Evolutionary conservation across 2,113 vertebrate species (phyloP).

Genomic region (Corythoichthys haematopterus): DNA sequence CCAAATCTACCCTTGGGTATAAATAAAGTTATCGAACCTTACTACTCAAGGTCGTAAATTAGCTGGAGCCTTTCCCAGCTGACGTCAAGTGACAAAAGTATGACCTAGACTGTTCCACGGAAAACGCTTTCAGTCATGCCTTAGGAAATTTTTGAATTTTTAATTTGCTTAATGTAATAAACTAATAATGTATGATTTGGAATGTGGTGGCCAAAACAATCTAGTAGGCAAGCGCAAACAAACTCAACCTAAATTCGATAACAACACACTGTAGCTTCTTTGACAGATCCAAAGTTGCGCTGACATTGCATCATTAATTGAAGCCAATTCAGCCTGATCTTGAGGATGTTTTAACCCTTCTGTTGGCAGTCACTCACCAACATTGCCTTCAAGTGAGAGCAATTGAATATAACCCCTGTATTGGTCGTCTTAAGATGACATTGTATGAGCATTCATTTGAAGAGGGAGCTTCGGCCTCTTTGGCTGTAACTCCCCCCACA

Average conservation of each 20-base stretch:
- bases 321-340: constrained; percentile 18
- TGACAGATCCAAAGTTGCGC: constrained; percentile 14
- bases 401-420: constrained; percentile 46
- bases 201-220: too few relatives aligned
- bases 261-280: neutral
- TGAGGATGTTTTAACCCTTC: constrained; percentile 47
- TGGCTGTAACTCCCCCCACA: constrained; percentile 1
- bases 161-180: too few relatives aligned
- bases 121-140: too few relatives aligned
- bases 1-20: too few relatives aligned
- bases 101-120: too few relatives aligned
- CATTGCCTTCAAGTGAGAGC: constrained; percentile 19
- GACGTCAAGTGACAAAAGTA: too few relatives aligned
- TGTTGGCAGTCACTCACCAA: constrained; percentile 38
- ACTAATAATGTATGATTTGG: too few relatives aligned
- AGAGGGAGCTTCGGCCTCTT: neutral
- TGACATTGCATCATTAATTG: constrained; percentile 23
- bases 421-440: constrained; percentile 45
- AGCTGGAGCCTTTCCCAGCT: too few relatives aligned
- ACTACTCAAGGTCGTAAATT: too few relatives aligned
- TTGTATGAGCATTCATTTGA: constrained; percentile 57
- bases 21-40: too few relatives aligned
- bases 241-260: neutral
- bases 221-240: too few relatives aligned
- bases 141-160: too few relatives aligned